Evolutionary conservation across 2,888 invertebrate species (phyloP).

Genomic region (Calameuta pallipes): DNA sequence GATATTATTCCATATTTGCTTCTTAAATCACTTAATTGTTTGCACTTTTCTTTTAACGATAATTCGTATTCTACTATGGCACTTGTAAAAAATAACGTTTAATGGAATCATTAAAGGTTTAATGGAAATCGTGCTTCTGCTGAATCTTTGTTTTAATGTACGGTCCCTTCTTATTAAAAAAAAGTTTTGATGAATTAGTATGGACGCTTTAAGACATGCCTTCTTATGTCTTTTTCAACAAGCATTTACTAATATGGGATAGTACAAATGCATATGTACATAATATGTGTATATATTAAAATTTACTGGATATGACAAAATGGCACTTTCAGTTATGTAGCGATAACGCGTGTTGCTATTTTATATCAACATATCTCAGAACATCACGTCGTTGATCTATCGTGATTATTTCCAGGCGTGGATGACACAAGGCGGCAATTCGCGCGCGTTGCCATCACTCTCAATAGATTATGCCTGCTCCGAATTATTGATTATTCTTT

Average conservation of each 20-base stretch:
- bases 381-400: slow-evolving; percentile 13
- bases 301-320: slow-evolving; percentile 34
- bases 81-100: slow-evolving; percentile 2
- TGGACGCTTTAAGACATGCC: not conserved
- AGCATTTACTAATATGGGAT: not conserved
- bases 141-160: not conserved
- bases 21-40: not conserved
- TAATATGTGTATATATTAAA: slow-evolving; percentile 14
- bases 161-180: not conserved
- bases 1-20: slow-evolving; percentile 2
- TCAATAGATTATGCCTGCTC: slow-evolving; percentile 17
- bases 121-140: not conserved
- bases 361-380: not conserved
- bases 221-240: not conserved
- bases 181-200: not conserved
- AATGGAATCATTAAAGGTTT: slow-evolving; percentile 1
- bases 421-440: not conserved
- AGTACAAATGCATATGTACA: slow-evolving; percentile 10
- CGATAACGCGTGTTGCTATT: not conserved
- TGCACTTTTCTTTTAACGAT: not conserved
- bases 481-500: slow-evolving; percentile 50
- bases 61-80: not conserved
- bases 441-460: slow-evolving; percentile 11
- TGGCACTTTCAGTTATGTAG: slow-evolving; percentile 39
- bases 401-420: slow-evolving; percentile 3